These are phyloP conservation scores for Dexiosoma caninum DNA, from an alignment of 2,888 invertebrate genomes.

Conservation along the genomic window DNA sequence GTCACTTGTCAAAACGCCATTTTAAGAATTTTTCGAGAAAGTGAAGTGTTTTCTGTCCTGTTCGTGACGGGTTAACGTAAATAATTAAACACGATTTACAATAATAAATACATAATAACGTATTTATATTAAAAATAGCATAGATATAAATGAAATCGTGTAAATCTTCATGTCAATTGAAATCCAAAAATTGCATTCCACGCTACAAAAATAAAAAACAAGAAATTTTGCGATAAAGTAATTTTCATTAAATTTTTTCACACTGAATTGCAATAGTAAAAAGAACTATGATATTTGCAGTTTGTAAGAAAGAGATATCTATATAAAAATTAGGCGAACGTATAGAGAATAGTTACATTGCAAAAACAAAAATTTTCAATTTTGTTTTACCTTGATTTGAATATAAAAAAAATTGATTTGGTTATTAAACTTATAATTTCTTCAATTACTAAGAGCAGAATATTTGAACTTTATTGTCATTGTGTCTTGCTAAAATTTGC, in stretches of 20 bases:
- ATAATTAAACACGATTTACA: constrained; percentile 43
- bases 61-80: constrained; percentile 61
- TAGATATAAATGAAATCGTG: constrained; percentile 19
- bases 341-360: constrained; percentile 49
- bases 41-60: constrained; percentile 62
- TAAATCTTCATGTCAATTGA: constrained; percentile 9
- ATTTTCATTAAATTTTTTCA: constrained; percentile 48
- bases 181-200: constrained; percentile 55
- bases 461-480: neutral
- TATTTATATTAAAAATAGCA: constrained; percentile 25
- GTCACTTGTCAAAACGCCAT: constrained; percentile 57
- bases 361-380: constrained; percentile 41
- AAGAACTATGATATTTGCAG: neutral
- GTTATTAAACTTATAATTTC: constrained; percentile 22
- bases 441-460: constrained; percentile 3
- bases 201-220: constrained; percentile 27
- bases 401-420: constrained; percentile 6
- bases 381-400: neutral
- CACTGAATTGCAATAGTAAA: constrained; percentile 22
- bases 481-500: constrained; percentile 27
- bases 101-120: constrained; percentile 41
- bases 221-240: constrained; percentile 54
- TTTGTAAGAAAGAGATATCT: constrained; percentile 42
- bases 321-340: constrained; percentile 8
- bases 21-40: constrained; percentile 54